Conservation (phyloP, 1,140 invertebrate species). For the Drosophila sturtevanti region DNA sequence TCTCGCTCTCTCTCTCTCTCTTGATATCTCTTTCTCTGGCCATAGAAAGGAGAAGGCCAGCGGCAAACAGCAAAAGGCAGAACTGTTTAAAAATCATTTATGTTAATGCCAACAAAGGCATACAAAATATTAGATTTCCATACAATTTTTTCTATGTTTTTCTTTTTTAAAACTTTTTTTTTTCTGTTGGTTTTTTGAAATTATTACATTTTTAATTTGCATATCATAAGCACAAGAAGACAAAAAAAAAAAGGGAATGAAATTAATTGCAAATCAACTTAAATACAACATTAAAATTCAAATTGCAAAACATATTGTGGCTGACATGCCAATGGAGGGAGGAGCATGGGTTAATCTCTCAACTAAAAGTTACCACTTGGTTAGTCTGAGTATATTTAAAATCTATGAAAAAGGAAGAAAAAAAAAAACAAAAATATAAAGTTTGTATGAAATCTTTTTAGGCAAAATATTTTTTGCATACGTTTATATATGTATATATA, state of each 20-base stretch:
- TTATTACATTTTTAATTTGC: slow-evolving; percentile 43
- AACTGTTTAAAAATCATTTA: slow-evolving; percentile 51
- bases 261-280: slow-evolving; percentile 54
- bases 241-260: background rate
- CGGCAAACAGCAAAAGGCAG: slow-evolving; percentile 3
- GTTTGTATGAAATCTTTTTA: background rate
- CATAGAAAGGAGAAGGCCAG: background rate
- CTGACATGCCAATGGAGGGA: background rate
- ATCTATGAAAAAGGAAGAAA: background rate
- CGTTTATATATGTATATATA: too few relatives aligned
- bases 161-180: background rate
- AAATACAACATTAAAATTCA: slow-evolving; percentile 51
- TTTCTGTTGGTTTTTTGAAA: slow-evolving; percentile 10
- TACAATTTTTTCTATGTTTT: slow-evolving; percentile 19
- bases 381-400: background rate
- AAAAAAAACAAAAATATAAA: background rate
- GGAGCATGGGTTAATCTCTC: background rate
- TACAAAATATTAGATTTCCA: slow-evolving; percentile 28
- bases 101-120: slow-evolving; percentile 42
- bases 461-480: background rate
- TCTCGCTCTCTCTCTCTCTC: slow-evolving; percentile 15
- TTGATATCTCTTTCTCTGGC: slow-evolving; percentile 24
- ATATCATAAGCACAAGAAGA: slow-evolving; percentile 45
- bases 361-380: background rate
- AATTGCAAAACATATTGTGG: slow-evolving; percentile 42